Evolutionary conservation across 2,797 vertebrate species (phyloP).

Genomic region (Dendrocincla fuliginosa): DNA sequence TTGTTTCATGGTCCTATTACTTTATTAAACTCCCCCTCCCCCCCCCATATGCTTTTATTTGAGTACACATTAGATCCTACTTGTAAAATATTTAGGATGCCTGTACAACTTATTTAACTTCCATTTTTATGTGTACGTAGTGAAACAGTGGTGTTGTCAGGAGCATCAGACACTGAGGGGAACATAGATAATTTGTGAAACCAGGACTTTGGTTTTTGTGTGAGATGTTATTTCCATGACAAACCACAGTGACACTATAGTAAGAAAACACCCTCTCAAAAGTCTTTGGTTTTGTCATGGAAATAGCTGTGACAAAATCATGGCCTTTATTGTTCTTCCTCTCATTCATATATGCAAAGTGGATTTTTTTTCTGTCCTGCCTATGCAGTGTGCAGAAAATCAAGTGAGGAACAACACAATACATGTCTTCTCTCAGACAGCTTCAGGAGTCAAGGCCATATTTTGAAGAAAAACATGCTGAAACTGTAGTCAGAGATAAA

Average conservation of each 20-base stretch:
- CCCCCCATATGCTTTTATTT: neutral
- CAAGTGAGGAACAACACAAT: neutral
- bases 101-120: neutral
- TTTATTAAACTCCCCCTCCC: neutral
- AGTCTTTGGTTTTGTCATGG: slow-evolving; percentile 53
- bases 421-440: neutral
- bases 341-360: slow-evolving; percentile 42
- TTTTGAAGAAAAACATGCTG: neutral
- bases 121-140: neutral
- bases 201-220: neutral
- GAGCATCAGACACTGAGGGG: neutral
- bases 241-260: slow-evolving; percentile 6
- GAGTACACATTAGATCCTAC: neutral
- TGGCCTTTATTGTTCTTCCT: slow-evolving; percentile 44
- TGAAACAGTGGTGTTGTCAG: neutral
- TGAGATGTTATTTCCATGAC: slow-evolving; percentile 42
- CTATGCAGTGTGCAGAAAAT: neutral
- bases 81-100: neutral
- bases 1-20: neutral
- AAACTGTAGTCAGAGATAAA: neutral
- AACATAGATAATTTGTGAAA: neutral
- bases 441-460: neutral
- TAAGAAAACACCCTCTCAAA: slow-evolving; percentile 5
- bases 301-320: slow-evolving; percentile 56
- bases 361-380: neutral